Percentiles rank a stretch among this genome's conserved stretches.
phyloP scores from a whole-genome alignment of 2,888 invertebrate species.

The Zonitis immaculata region DNA sequence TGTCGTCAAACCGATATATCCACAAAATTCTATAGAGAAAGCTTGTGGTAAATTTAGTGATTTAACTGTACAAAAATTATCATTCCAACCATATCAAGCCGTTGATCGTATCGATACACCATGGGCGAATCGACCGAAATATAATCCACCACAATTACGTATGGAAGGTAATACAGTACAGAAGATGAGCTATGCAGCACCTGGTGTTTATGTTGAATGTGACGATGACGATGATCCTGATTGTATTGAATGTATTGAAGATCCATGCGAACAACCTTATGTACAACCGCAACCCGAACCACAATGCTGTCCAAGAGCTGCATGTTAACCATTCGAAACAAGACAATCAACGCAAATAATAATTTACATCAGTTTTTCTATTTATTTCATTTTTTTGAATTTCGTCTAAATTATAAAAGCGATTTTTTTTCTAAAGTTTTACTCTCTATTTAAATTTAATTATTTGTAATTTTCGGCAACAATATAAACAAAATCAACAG shows the following conservation, averaged over 20 bases:
- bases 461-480: background rate
- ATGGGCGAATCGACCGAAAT: constrained; percentile 46
- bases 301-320: constrained; percentile 44
- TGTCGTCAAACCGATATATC: constrained; percentile 36
- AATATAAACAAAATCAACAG: background rate
- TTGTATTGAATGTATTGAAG: constrained; percentile 48
- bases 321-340: constrained; percentile 32
- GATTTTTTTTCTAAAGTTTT: too few relatives aligned
- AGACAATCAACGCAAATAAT: constrained; percentile 1
- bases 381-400: too few relatives aligned
- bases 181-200: constrained; percentile 57
- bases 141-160: constrained; percentile 45
- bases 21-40: constrained; percentile 35
- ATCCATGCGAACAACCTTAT: constrained; percentile 28
- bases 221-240: constrained; percentile 54
- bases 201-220: constrained; percentile 56
- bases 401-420: background rate
- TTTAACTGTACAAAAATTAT: constrained; percentile 46
- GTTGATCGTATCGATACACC: constrained; percentile 45
- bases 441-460: background rate
- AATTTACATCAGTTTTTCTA: too few relatives aligned
- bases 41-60: constrained; percentile 41
- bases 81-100: constrained; percentile 50
- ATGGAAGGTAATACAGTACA: constrained; percentile 59
- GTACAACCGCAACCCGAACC: background rate